A percentile compares a stretch with the other conserved stretches of the same genome.
Conservation (phyloP, 1,140 invertebrate species). For the Drosophila tropicalis region DNA sequence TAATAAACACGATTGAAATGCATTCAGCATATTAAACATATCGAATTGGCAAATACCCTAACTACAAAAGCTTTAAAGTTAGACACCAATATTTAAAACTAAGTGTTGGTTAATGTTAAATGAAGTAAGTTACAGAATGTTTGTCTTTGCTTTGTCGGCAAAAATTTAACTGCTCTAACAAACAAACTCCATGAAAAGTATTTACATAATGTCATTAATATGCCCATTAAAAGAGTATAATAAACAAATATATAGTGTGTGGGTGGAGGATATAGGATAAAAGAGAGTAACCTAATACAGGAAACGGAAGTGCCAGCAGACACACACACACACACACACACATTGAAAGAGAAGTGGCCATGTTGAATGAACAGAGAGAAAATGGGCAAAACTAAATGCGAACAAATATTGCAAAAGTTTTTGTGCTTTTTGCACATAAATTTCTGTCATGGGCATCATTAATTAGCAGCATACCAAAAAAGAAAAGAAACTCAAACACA, state of each 20-base stretch:
- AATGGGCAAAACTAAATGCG: conserved; percentile 61
- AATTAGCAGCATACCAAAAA: conserved; percentile 63
- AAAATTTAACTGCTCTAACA: background rate
- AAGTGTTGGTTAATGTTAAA: no score
- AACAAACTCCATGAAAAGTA: background rate
- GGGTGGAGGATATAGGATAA: conserved; percentile 22
- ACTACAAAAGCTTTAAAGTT: no score
- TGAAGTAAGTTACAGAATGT: no score
- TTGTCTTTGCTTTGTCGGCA: no score
- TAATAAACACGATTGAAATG: conserved; percentile 66
- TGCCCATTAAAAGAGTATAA: conserved; percentile 43
- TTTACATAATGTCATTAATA: conserved; percentile 7
- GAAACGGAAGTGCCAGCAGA: conserved; percentile 70
- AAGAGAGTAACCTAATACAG: conserved; percentile 63
- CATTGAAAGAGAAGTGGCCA: conserved; percentile 22
- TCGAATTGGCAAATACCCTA: conserved; percentile 10
- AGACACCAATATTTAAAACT: background rate
- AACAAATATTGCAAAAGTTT: conserved; percentile 81
- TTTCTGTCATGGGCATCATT: conserved; percentile 80
- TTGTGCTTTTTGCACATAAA: conserved; percentile 65
- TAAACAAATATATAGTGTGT: conserved; percentile 61
- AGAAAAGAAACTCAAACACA: conserved; percentile 23
- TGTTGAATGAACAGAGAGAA: conserved; percentile 6
- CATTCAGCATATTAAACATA: background rate
- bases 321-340: conserved; percentile 25